Conservation (phyloP, 2,888 invertebrate species). For the Hemicrepidius hirtus region DNA sequence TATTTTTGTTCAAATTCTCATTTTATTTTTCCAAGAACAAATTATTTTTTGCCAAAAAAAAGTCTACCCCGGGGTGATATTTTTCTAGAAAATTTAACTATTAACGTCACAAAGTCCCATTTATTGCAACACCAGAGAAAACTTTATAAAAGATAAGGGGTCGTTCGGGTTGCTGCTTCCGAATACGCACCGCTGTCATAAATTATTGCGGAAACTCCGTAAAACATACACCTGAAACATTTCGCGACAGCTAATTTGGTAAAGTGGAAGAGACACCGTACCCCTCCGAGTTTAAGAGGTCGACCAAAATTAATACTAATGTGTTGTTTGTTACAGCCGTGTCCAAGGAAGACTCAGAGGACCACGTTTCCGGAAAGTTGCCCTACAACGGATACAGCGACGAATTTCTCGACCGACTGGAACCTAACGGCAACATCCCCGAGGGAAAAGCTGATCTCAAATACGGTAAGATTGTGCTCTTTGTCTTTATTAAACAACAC, state of each 20-base stretch:
- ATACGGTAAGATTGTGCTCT: slow-evolving; percentile 74
- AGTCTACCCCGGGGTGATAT: too few relatives aligned
- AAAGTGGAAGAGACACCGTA: slow-evolving; percentile 41
- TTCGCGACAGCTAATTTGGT: slow-evolving; percentile 38
- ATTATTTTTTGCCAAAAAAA: too few relatives aligned
- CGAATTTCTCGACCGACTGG: slow-evolving; percentile 93
- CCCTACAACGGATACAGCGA: slow-evolving; percentile 95
- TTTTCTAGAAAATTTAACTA: neutral
- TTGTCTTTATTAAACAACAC: neutral
- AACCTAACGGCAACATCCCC: slow-evolving; percentile 95
- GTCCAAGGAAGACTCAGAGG: slow-evolving; percentile 93
- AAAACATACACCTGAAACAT: slow-evolving; percentile 34
- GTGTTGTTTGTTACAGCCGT: slow-evolving; percentile 82
- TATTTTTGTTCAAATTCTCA: too few relatives aligned
- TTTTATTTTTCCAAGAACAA: too few relatives aligned
- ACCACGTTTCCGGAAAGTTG: slow-evolving; percentile 81
- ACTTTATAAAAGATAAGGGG: slow-evolving; percentile 31
- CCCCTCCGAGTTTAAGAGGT: slow-evolving; percentile 21
- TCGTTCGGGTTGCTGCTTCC: slow-evolving; percentile 11
- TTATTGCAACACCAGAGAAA: neutral
- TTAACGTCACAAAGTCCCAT: neutral
- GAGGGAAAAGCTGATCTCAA: slow-evolving; percentile 87
- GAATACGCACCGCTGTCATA: slow-evolving; percentile 8
- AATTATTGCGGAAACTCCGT: slow-evolving; percentile 25
- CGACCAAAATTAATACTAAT: slow-evolving; percentile 47